These are phyloP conservation scores for Chaetogeoica ovagalla DNA, from an alignment of 2,888 invertebrate genomes.

Conservation along the genomic window DNA sequence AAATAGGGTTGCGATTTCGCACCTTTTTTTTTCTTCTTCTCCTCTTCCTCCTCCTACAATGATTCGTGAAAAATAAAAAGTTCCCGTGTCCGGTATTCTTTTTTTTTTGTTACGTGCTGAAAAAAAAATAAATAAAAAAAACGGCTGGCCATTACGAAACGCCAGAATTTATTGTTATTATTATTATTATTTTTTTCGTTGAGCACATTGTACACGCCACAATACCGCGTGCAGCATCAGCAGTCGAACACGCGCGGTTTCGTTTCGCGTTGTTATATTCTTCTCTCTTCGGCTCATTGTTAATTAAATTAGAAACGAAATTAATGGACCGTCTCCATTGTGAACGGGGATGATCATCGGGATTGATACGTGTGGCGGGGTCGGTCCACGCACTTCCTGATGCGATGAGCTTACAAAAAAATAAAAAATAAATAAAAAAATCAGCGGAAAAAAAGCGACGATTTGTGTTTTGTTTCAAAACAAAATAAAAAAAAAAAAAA, in stretches of 20 bases:
- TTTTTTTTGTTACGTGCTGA: conserved; percentile 29
- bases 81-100: conserved; percentile 41
- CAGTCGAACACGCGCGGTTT: conserved; percentile 47
- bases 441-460: conserved; percentile 37
- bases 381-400: conserved; percentile 42
- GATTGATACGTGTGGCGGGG: conserved; percentile 40
- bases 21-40: conserved; percentile 33
- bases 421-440: conserved; percentile 6
- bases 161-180: conserved; percentile 21
- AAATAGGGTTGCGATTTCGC: conserved; percentile 46
- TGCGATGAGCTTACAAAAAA: conserved; percentile 44
- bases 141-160: conserved; percentile 29
- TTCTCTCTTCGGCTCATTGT: conserved; percentile 46
- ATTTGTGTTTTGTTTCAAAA: conserved; percentile 31
- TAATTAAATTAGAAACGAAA: conserved; percentile 50
- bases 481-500: neutral
- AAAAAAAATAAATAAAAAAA: too few relatives aligned
- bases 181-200: neutral
- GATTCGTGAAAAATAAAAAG: conserved; percentile 49
- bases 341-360: conserved; percentile 11
- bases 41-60: conserved; percentile 20
- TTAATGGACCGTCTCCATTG: conserved; percentile 50
- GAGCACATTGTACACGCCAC: neutral
- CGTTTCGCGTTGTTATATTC: conserved; percentile 40
- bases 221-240: neutral